Base-by-base conservation (phyloP, 2,888 invertebrate genomes). In the Leucophora obtusa region DNA sequence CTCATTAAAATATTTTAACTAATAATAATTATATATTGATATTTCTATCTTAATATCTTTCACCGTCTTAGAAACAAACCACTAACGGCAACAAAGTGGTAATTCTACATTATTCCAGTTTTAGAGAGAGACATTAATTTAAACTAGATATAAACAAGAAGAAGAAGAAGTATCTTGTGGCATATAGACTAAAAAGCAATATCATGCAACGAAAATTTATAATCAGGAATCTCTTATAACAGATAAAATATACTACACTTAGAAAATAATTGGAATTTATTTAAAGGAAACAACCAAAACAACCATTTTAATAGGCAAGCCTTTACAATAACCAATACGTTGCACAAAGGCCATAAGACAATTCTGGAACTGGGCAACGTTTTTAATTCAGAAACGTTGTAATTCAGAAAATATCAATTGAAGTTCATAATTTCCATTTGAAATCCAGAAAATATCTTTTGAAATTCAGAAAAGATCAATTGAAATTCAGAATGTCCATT, bases 41-140 rank as follows among this genome's bases (percentile, higher is more conserved):
- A 4, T 38, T 38, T 28, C 5, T 28, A 28, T 28, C 28, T 28
- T 28, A 28, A 4, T 6, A 28, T 28, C 7, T 3, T 6, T 28
- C 28, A 7, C 14, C 11, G 14, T 11, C 38, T 11, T 38, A 38
- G 38, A 38, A 38, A 38, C 38, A 38, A 38, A 38, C 38, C 38
- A 38, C 38, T 14, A 38, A 9, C 11, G 43, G 1, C 43, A 14
- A 47, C 43, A 62, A 38, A 75, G 58, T 75, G 24, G 28, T 33
- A 80, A 68, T 71, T 75, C 51, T 66, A 14, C 8, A 60, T 24
- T 51, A 76, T 60, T 75, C 80, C 71, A 69, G 71, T 76, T 80
- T 76, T 0, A 11, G 18, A 28, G 14, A 43, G 54, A 43, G 54
- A 56, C 38, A 24, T 2, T 33, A 11, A 60, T 47, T 38, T 47